A percentile compares a stretch with the other conserved stretches of the same genome.
Evolutionary conservation across 2,113 vertebrate genomes (phyloP).

Genomic region (Girardinichthys multiradiatus): DNA sequence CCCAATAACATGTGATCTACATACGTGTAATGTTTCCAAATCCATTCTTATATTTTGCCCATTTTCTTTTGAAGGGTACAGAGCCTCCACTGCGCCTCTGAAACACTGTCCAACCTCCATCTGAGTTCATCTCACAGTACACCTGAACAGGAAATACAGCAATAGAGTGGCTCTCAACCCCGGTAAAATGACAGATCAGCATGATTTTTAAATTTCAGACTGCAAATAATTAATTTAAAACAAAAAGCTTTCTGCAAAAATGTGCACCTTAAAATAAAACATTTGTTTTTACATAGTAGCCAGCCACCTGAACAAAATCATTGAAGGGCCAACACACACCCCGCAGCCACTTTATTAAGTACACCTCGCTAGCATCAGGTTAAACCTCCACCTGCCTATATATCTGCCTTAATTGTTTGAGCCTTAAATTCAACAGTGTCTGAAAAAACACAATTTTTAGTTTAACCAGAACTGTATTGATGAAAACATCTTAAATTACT

Average conservation of each 20-base stretch:
- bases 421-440: neutral
- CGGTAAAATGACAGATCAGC: neutral
- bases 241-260: too few relatives aligned
- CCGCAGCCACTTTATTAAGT: too few relatives aligned
- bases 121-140: constrained; percentile 72
- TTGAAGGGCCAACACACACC: too few relatives aligned
- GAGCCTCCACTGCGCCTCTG: constrained; percentile 64
- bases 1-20: neutral
- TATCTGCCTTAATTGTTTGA: neutral
- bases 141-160: constrained; percentile 51
- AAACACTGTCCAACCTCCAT: constrained; percentile 79
- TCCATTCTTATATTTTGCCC: constrained; percentile 65
- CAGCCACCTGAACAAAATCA: too few relatives aligned
- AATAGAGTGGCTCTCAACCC: neutral
- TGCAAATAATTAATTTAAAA: too few relatives aligned
- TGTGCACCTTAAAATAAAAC: too few relatives aligned
- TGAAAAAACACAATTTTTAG: neutral
- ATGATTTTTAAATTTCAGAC: too few relatives aligned
- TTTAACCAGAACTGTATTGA: too few relatives aligned
- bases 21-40: constrained; percentile 66
- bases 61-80: constrained; percentile 60
- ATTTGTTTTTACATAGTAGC: too few relatives aligned
- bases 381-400: neutral
- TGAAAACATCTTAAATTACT: too few relatives aligned
- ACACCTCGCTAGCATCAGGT: too few relatives aligned